phyloP scores from a whole-genome alignment of 2,797 vertebrate genomes.

The Gymnothorax reevesii region DNA sequence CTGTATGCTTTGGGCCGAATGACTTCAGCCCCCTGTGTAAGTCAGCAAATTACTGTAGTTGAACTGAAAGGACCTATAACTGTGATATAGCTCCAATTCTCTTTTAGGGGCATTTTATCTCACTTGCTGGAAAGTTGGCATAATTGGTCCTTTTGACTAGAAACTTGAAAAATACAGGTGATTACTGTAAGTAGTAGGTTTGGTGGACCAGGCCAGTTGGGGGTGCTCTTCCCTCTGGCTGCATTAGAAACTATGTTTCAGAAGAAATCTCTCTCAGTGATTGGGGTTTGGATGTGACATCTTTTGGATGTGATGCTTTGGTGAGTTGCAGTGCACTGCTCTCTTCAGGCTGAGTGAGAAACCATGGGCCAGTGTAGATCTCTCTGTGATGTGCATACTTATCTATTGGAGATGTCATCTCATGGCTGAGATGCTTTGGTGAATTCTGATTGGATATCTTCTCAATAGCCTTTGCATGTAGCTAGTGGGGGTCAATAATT shows the following conservation, averaged over 20 bases:
- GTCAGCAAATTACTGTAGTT: background rate
- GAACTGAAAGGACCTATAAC: background rate
- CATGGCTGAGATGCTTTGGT: background rate
- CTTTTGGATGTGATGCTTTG: background rate
- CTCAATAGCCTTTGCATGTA: too few relatives aligned
- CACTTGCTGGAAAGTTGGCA: background rate
- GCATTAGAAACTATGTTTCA: background rate
- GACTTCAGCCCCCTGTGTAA: background rate
- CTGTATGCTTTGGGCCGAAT: background rate
- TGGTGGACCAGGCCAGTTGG: background rate
- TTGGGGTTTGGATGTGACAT: background rate
- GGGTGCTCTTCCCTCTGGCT: background rate
- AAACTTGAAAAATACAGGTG: background rate
- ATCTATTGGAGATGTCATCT: background rate
- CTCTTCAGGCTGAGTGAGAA: too few relatives aligned
- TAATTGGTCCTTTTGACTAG: background rate
- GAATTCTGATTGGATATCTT: too few relatives aligned
- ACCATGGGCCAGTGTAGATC: too few relatives aligned
- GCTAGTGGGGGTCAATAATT: too few relatives aligned
- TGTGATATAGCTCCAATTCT: background rate
- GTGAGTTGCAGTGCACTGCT: too few relatives aligned
- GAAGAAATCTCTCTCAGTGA: background rate
- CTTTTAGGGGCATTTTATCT: background rate
- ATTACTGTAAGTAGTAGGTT: background rate
- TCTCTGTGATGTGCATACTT: too few relatives aligned